A percentile compares a stretch with the other conserved stretches of the same genome.
phyloP scores from a whole-genome alignment of 2,888 invertebrate species.

The Tinea pellionella region DNA sequence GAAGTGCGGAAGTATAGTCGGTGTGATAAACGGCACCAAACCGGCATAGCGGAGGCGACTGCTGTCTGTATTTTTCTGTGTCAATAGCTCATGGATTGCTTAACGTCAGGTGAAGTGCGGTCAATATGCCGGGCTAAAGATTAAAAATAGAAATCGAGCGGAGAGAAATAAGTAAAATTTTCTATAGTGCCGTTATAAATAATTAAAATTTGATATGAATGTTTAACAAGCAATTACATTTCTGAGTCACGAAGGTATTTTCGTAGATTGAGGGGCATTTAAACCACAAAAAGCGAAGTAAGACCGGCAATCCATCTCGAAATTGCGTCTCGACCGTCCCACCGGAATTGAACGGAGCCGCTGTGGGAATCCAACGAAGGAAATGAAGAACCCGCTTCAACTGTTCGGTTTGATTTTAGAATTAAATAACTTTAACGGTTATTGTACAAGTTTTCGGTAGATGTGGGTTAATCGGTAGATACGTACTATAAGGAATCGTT shows the following conservation, averaged over 20 bases:
- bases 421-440: slow-evolving; percentile 15
- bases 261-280: slow-evolving; percentile 19
- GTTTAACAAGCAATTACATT: slow-evolving; percentile 14
- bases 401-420: slow-evolving; percentile 11
- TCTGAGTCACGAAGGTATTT: slow-evolving; percentile 9
- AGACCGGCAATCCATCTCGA: slow-evolving; percentile 22
- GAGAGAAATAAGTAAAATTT: too few relatives aligned
- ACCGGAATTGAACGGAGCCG: slow-evolving; percentile 15
- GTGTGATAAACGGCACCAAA: too few relatives aligned
- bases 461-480: slow-evolving; percentile 6
- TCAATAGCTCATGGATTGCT: too few relatives aligned
- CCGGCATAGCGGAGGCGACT: too few relatives aligned
- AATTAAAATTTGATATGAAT: neutral
- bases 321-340: slow-evolving; percentile 23
- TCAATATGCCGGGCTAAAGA: too few relatives aligned
- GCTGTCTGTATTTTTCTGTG: too few relatives aligned
- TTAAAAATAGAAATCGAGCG: too few relatives aligned
- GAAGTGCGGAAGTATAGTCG: too few relatives aligned
- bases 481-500: neutral
- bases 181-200: neutral
- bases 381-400: slow-evolving; percentile 19
- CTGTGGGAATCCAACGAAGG: slow-evolving; percentile 15
- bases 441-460: slow-evolving; percentile 1
- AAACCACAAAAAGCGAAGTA: slow-evolving; percentile 19
- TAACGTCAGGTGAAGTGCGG: too few relatives aligned